Base-by-base conservation (phyloP, 2,113 vertebrate genomes). In the Eira barbara region DNA sequence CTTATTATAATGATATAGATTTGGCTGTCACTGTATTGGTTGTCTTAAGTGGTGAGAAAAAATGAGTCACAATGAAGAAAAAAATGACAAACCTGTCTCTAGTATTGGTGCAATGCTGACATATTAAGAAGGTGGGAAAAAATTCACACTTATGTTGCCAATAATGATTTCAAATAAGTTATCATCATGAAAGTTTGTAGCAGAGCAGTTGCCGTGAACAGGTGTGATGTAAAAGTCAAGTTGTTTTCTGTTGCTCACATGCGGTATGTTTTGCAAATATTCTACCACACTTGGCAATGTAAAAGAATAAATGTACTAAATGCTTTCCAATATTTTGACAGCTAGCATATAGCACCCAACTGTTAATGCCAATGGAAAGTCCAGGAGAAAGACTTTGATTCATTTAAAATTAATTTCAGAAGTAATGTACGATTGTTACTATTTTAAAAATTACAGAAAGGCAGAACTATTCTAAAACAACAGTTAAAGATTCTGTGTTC, bases 271-370 rank as follows among this genome's bases (percentile, higher is more conserved):
- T 97, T 97, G 92, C 92, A 98, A 96, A 97, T 95, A 97, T 73
- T 94, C 92, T 59, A 92, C 63, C 63, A 92, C n/a, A 55, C 20
- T 97, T 97, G 89, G 92, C 93, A 97, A 80, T 39, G 73, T 69
- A 65, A 27, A 76, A 90, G 79, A 90, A 92, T 92, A 94, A 90
- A 92, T 90, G 74, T 88, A 92, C 34, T 82, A 88, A 95, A 34
- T 59, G 42, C 20, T 76, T 98, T 92, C 92, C 94, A 98, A 78
- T 97, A 92, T 98, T 98, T 97, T 97, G 97, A 98, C 96, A 98
- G 90, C 55, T 96, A 96, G 63, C 96, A 96, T 96, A 89, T 74
- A 96, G 57, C 73, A 71, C 27, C 97, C 96, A 98, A 97, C 95
- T 98, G 94, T 89, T 96, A 95, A 96, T 95, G 82, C 42, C 55